Conservation (phyloP, 2,888 invertebrate genomes). For the Lasioglossum marginatum region DNA sequence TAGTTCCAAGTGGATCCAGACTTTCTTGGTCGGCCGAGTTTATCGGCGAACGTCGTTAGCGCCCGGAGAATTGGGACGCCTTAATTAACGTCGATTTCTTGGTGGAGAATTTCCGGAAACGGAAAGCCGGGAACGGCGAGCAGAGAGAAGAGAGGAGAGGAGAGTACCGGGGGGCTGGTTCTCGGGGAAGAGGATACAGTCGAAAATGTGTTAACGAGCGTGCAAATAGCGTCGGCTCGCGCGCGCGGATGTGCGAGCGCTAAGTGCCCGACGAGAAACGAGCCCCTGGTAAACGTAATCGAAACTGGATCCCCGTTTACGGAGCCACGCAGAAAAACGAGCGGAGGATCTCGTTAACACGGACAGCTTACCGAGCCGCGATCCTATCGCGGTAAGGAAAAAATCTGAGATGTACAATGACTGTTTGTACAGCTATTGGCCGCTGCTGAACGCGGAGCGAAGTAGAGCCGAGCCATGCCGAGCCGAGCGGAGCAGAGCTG, state of each 20-base stretch:
- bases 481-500: background rate
- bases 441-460: background rate
- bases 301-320: slow-evolving; percentile 40
- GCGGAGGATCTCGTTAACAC: slow-evolving; percentile 31
- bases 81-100: slow-evolving; percentile 62
- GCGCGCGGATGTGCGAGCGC: slow-evolving; percentile 56
- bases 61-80: slow-evolving; percentile 54
- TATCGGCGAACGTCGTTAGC: slow-evolving; percentile 60
- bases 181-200: slow-evolving; percentile 47
- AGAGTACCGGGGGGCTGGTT: background rate
- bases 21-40: slow-evolving; percentile 51
- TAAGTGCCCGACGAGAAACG: slow-evolving; percentile 63
- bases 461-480: background rate
- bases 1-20: slow-evolving; percentile 41
- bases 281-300: slow-evolving; percentile 63
- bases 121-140: slow-evolving; percentile 21
- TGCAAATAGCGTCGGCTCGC: slow-evolving; percentile 69
- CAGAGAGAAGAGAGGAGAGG: background rate
- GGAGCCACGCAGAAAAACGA: slow-evolving; percentile 25
- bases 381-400: slow-evolving; percentile 27
- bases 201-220: slow-evolving; percentile 77
- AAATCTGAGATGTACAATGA: slow-evolving; percentile 38
- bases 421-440: slow-evolving; percentile 53
- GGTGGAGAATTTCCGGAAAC: slow-evolving; percentile 53
- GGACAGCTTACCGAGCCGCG: slow-evolving; percentile 21